Base-by-base conservation (phyloP, 2,797 vertebrate genomes). In the Sebastes elongatus region DNA sequence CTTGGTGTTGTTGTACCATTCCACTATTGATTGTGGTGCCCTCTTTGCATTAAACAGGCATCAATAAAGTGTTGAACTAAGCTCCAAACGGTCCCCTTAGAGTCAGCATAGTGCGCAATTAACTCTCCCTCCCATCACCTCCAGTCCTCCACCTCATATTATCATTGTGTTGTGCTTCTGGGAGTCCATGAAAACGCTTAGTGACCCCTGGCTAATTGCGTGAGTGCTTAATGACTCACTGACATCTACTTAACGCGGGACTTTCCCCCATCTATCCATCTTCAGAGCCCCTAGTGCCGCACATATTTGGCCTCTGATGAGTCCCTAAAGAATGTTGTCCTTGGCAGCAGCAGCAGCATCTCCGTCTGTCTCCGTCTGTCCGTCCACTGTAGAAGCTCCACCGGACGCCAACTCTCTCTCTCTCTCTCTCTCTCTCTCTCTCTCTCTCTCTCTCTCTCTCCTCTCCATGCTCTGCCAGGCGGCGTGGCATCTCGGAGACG, bases 241-340 rank as follows among this genome's bases (percentile, higher is more conserved):
- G 66, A 3, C 60, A 9, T 67, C 33, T 5, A 30, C 52, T 82
- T 64, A 78, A 78, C 7, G 66, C 74, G 78, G 83, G 87, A 90
- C 76, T 92, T 89, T 81, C 77, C 88, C 71, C 22, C 38, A 33
- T 28, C 6, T 27, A 35, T 76, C 69, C 63, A 63, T 73, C 65
- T 52, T 46, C 23, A 73, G 53, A 71, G 59, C 72, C 78, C 38
- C 38, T 28, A 25, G 7, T 65, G 75, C 38, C 56, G 65, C 72
- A 61, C 89, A 93, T 94, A 80, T 60, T 91, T 93, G 32, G 25
- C 38, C 83, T 62, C 49, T 93, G 91, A 95, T 71, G 85, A 10
- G 78, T 86, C 76, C 80, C 76, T 16, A 5, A 71, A 76, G 78
- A 83, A 86, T 86, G 68, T 77, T 86, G 74, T 78, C 56, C 62